A percentile compares a stretch with the other conserved stretches of the same genome.
Evolutionary conservation across 2,888 invertebrate species (phyloP).

Genomic region (Brachypterus glaber): DNA sequence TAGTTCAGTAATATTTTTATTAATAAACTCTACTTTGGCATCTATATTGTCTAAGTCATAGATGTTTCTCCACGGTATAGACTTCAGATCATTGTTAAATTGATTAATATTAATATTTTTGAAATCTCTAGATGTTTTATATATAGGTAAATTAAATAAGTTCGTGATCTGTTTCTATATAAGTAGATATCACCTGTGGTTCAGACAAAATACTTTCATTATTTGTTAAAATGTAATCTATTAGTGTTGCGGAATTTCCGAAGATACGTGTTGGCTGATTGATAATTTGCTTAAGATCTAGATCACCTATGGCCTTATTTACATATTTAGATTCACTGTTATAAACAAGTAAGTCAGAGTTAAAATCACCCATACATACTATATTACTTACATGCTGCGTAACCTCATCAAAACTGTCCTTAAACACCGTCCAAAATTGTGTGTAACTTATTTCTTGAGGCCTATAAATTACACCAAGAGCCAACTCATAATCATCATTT

Average conservation of each 20-base stretch:
- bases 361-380: no score
- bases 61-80: no score
- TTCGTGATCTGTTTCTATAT: slow-evolving; percentile 2
- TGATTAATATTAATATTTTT: slow-evolving; percentile 4
- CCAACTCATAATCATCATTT: neutral
- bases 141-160: neutral
- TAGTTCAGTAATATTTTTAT: no score
- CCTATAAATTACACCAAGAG: neutral
- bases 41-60: slow-evolving; percentile 1
- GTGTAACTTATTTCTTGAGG: slow-evolving; percentile 1
- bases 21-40: no score
- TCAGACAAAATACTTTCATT: neutral
- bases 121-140: slow-evolving; percentile 2
- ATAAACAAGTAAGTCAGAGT: no score
- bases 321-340: neutral
- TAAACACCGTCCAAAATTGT: no score
- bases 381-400: no score
- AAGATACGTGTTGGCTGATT: slow-evolving; percentile 1
- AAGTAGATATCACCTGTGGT: no score
- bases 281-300: slow-evolving; percentile 4
- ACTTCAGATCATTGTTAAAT: no score
- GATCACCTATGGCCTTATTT: neutral
- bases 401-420: no score
- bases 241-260: neutral
- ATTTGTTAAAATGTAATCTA: neutral